Base-by-base conservation (phyloP, 2,888 invertebrate species). In the Catocala nupta region DNA sequence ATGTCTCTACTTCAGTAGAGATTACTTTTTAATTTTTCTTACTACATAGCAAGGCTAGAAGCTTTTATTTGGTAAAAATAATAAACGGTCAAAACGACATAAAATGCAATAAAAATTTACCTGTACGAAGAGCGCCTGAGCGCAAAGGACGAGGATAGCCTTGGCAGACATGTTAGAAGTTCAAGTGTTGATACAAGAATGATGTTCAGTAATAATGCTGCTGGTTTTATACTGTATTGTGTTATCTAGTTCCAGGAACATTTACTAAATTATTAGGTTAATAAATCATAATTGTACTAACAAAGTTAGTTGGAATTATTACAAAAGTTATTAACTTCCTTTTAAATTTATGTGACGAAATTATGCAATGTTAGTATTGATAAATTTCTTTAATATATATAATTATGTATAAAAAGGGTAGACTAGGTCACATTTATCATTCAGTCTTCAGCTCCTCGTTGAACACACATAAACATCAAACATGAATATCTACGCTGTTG, bases 91-190 rank as follows among this genome's bases (percentile, higher is more conserved):
- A 25, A 25, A 4, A 25, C 36, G 2, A 39, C 1, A 7, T 39
- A 1, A 0, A 39, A 39, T 1, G 6, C 0, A 8, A 39, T 56
- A 0, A 36, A 55, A 57, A 45, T 47, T 51, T 49, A 65, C 68
- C 68, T 68, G 56, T 11, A 65, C 44, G 16, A 62, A 48, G 48
- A 64, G 59, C 53, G 77, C 81, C 65, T 82, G 80, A 65, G 77
- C 56, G 77, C 79, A 82, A 55, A 85, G 52, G 3, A 82, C 52
- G 12, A 83, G 51, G 56, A 84, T 64, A 11, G 76, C 67, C 56
- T 82, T 80, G 55, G 76, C 47, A 68, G 79, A 78, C 83, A 84
- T 85, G 64, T 67, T 79, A 59, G 39, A 52, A 54, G 65, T 62
- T 56, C 11, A 25, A 50, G 13, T 48, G 47, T 50, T 57, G 51